Conservation (phyloP, 1,140 invertebrate genomes). For the Chlorops oryzae region DNA sequence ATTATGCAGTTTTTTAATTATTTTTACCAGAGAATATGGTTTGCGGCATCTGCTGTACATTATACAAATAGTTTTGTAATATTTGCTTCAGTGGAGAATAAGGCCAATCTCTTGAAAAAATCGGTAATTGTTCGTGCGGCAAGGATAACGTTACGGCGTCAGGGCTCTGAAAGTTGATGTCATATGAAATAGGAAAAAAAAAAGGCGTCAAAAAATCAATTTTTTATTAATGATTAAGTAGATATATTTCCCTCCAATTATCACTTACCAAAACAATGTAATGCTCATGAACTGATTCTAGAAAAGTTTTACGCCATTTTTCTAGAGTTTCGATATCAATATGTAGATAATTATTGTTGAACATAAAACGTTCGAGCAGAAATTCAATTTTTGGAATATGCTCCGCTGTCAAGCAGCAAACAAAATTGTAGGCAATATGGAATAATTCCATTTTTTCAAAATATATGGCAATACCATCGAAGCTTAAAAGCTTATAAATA, state of each 20-base stretch:
- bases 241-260: background rate
- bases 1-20: too few relatives aligned
- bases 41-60: constrained; percentile 31
- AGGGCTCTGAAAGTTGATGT: constrained; percentile 31
- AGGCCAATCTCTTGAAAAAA: constrained; percentile 38
- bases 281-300: constrained; percentile 35
- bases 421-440: constrained; percentile 36
- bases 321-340: constrained; percentile 23
- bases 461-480: constrained; percentile 29
- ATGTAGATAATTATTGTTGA: constrained; percentile 28
- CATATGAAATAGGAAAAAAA: background rate
- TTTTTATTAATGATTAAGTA: background rate
- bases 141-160: constrained; percentile 32
- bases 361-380: constrained; percentile 36
- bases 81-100: constrained; percentile 37
- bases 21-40: constrained; percentile 31
- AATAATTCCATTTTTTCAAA: constrained; percentile 25
- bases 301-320: constrained; percentile 27
- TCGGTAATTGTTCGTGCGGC: constrained; percentile 29
- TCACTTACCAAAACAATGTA: constrained; percentile 33
- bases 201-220: background rate
- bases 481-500: constrained; percentile 31
- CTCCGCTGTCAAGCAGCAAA: constrained; percentile 30
- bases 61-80: constrained; percentile 38
- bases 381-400: constrained; percentile 33